Conservation (phyloP, 2,888 invertebrate genomes). For the Tipula vernalis region DNA sequence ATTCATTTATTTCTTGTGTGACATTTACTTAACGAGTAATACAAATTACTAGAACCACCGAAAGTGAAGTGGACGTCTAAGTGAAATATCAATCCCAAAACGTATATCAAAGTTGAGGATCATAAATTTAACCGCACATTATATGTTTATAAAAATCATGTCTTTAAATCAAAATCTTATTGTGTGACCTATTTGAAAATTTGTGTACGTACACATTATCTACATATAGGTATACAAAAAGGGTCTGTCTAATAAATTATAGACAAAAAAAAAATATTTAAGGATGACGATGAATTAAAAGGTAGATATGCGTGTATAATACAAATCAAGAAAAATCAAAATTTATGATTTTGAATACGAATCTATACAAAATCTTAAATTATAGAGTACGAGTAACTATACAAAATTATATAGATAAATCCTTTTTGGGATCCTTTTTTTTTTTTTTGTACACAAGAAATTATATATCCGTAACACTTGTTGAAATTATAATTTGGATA, state of each 20-base stretch:
- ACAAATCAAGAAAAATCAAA: not conserved
- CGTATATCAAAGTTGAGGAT: not conserved
- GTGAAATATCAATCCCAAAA: not conserved
- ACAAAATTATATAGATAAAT: not conserved
- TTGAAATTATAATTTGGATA: not conserved
- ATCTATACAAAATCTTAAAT: not conserved
- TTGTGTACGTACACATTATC: not conserved
- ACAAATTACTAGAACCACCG: not conserved
- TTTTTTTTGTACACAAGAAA: not conserved
- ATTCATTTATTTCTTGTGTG: not conserved
- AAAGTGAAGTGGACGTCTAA: not conserved
- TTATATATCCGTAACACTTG: not conserved
- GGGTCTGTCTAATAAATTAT: not conserved
- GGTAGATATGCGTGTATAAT: not conserved
- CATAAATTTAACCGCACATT: not conserved
- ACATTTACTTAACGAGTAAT: not conserved
- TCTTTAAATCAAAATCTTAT: not conserved
- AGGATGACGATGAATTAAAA: not conserved
- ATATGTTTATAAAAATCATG: not conserved
- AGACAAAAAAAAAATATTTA: not conserved
- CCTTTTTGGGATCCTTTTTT: not conserved
- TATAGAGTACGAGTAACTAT: not conserved
- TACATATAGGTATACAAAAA: not conserved
- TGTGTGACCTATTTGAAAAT: not conserved
- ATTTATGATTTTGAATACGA: not conserved